phyloP scores from a whole-genome alignment of 2,888 invertebrate genomes.

The Salpingus planirostris region DNA sequence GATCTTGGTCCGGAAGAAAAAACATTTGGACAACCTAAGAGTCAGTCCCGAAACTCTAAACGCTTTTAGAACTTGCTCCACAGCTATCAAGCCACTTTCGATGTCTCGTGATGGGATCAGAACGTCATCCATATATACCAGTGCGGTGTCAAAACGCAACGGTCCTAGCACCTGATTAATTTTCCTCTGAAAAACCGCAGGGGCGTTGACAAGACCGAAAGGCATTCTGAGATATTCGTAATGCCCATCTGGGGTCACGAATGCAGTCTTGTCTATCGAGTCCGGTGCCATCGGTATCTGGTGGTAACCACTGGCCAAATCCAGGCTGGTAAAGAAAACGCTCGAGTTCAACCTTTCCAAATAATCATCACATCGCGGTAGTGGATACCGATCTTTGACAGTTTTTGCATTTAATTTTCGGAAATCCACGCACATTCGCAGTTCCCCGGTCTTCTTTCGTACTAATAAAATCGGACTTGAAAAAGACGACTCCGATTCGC shows the following conservation, averaged over 20 bases:
- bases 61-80: slow-evolving; percentile 3
- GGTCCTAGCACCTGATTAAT: slow-evolving; percentile 5
- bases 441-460: slow-evolving; percentile 9
- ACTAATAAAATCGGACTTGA: slow-evolving; percentile 10
- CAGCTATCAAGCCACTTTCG: slow-evolving; percentile 4
- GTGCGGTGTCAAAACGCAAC: slow-evolving; percentile 6
- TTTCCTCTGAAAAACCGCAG: slow-evolving; percentile 1
- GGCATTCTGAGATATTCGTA: slow-evolving; percentile 6
- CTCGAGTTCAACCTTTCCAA: slow-evolving; percentile 3
- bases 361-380: slow-evolving; percentile 9
- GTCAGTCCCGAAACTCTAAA: slow-evolving; percentile 9
- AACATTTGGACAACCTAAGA: slow-evolving; percentile 8
- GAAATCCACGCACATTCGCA: slow-evolving; percentile 7
- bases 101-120: slow-evolving; percentile 8
- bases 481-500: slow-evolving; percentile 7
- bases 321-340: slow-evolving; percentile 6
- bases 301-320: slow-evolving; percentile 6
- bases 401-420: slow-evolving; percentile 8
- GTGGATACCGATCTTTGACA: slow-evolving; percentile 6
- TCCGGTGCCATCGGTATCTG: slow-evolving; percentile 6
- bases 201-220: slow-evolving; percentile 6
- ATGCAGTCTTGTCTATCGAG: slow-evolving; percentile 5
- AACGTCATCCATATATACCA: slow-evolving; percentile 14
- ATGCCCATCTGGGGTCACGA: slow-evolving; percentile 9
- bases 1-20: slow-evolving; percentile 7